Evolutionary conservation across 2,113 vertebrate species (phyloP), one percentile per base, ranked within the genome.

Genomic region (Pachycephala philippinensis): DNA sequence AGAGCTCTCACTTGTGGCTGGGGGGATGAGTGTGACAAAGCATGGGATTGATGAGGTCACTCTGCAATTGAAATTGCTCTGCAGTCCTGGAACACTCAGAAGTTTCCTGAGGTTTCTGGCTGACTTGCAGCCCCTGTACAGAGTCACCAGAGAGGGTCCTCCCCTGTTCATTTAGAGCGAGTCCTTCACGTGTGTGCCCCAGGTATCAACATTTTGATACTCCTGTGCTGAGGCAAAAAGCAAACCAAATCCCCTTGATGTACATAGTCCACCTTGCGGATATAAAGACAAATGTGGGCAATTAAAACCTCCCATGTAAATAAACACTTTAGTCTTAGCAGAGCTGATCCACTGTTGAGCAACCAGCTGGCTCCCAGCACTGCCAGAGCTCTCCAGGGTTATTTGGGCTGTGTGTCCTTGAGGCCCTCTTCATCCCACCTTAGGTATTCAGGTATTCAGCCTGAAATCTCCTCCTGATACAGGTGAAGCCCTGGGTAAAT

Each of bases 1-100:
- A 64, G 27, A 42, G 13, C 22, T 60, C 37, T 87, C 37, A 23
- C 9, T 69, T 65, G 39, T 80, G 74, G 15, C 21, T 66, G 59
- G 50, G 3, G 1, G n/a, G 21, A 1, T 1, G 1, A 1, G 0
- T 45, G 42, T 49, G 59, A 57, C 45, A 31, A 76, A n/a, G 3
- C 1, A 8, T 18, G 47, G 39, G 24, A 83, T 21, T 66, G 24
- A 35, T 59, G 71, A 80, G 56, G 54, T 28, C 45, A 40, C n/a
- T n/a, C n/a, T n/a, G n/a, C n/a, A n/a, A n/a, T 54, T 72, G 71
- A 74, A 57, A 90, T 47, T 21, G 22, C 52, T 75, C 78, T 66
- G 35, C 27, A 65, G 45, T 35, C 33, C 60, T 1, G 1, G 40
- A 83, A 44, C 30, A 21, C 37, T 52, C 39, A 71, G 47, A 49